Evolutionary conservation across 2,888 invertebrate genomes (phyloP), one percentile per base, ranked within the genome.

Genomic region (Myopa tessellatipennis): DNA sequence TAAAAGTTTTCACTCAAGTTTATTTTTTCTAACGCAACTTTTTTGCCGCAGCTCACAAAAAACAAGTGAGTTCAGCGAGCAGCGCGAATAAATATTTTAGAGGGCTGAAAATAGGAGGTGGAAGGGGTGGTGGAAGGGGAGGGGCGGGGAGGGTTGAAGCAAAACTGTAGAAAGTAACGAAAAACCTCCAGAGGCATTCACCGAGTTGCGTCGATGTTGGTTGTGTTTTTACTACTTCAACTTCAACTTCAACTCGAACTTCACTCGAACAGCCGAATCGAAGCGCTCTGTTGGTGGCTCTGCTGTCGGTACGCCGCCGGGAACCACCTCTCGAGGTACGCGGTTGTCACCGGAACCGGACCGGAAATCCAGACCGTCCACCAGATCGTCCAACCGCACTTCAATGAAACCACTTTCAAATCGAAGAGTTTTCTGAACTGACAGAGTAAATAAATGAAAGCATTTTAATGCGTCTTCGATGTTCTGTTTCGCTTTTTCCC

Each of bases 1-100:
- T 75, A 75, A 75, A 75, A 75, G 75, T 75, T 75, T 75, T 69
- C 75, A 69, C 69, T 69, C 45, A 61, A 61, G 18, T 50, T 69
- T 45, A 18, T 4, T 60, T 5, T 40, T 40, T 16, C 60, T 14
- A 72, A 40, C 60, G 61, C 36, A 71, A 71, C 71, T 71, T 71
- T 71, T 60, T 5, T 60, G 60, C 36, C 38, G 71, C 60, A 71
- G 71, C 60, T 38, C 58, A 71, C 12, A 69, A 16, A 50, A 50
- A 50, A 18, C 50, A 69, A 55, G 10, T n/a, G 16, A 4, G 6
- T 69, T 14, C 8, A 3, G 50, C 50, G 26, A 26, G 45, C 3
- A 26, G 0, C 3, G 14, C 69, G 50, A 12, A 34, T 6, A 26
- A 69, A n/a, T 50, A 45, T 45, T n/a, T 68, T 38, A 40, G 50